Evolutionary conservation across 2,113 vertebrate genomes (phyloP).

Genomic region (Centrocercus urophasianus): DNA sequence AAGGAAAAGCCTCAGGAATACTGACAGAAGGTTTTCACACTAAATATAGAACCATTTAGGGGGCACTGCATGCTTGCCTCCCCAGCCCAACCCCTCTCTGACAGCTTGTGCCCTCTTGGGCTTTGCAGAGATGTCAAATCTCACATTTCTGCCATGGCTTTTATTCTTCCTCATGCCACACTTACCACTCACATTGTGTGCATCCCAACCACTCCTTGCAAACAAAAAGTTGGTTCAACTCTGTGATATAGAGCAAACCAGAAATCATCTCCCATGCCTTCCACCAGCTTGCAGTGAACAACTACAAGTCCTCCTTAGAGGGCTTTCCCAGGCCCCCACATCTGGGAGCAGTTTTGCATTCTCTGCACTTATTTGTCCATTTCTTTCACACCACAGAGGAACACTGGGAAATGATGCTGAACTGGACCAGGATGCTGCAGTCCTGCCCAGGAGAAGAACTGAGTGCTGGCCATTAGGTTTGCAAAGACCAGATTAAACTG

Average conservation of each 20-base stretch:
- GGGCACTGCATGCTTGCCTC: background rate
- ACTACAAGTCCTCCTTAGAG: rapidly evolving
- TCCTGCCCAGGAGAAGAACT: background rate
- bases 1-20: background rate
- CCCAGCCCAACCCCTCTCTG: background rate
- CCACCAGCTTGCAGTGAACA: background rate
- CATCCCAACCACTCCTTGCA: background rate
- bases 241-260: background rate
- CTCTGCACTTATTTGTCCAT: background rate
- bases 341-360: background rate
- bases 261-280: background rate
- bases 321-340: rapidly evolving
- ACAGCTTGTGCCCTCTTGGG: background rate
- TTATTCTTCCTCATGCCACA: rapidly evolving
- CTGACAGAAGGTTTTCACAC: background rate
- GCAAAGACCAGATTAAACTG: background rate
- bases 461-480: too few relatives aligned
- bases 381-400: background rate
- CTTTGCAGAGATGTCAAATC: background rate
- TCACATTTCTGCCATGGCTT: background rate
- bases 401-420: background rate
- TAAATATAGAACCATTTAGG: background rate
- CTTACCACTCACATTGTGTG: rapidly evolving
- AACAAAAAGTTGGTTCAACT: background rate
- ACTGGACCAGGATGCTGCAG: rapidly evolving